Conservation (phyloP, 1,140 invertebrate species). For the Zaprionus tsacasi region DNA sequence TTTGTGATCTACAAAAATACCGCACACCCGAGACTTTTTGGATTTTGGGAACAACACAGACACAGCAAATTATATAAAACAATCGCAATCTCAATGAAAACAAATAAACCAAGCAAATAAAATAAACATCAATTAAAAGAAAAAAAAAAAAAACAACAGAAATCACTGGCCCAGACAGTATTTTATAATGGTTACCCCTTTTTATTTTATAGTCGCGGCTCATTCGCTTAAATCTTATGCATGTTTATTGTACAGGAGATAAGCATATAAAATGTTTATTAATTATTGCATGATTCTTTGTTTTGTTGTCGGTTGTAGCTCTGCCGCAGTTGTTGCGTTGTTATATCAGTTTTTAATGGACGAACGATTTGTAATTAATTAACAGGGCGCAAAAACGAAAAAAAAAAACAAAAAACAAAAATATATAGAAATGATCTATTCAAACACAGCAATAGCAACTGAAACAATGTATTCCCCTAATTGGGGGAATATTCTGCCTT, state of each 20-base stretch:
- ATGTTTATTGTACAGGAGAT: constrained; percentile 48
- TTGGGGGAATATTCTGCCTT: constrained; percentile 27
- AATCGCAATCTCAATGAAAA: neutral
- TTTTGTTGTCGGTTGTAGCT: constrained; percentile 19
- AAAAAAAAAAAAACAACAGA: constrained; percentile 11
- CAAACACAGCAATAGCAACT: constrained; percentile 41
- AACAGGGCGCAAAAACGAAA: constrained; percentile 36
- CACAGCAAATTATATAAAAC: neutral
- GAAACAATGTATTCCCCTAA: constrained; percentile 12
- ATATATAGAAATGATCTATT: constrained; percentile 27
- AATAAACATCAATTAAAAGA: neutral
- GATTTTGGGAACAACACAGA: neutral
- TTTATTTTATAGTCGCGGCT: constrained; percentile 41
- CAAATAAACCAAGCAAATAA: neutral
- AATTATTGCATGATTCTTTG: constrained; percentile 48
- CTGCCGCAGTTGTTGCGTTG: constrained; percentile 37
- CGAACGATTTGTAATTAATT: constrained; percentile 70
- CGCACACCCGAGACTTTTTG: no score
- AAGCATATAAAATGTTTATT: constrained; percentile 54
- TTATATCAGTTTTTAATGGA: constrained; percentile 8
- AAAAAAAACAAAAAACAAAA: constrained; percentile 12
- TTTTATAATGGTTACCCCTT: constrained; percentile 4
- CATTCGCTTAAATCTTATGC: constrained; percentile 19
- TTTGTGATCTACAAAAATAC: neutral
- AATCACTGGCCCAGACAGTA: constrained; percentile 4